Evolutionary conservation across 2,113 vertebrate genomes (phyloP).

Genomic region (Rhipidura dahli): DNA sequence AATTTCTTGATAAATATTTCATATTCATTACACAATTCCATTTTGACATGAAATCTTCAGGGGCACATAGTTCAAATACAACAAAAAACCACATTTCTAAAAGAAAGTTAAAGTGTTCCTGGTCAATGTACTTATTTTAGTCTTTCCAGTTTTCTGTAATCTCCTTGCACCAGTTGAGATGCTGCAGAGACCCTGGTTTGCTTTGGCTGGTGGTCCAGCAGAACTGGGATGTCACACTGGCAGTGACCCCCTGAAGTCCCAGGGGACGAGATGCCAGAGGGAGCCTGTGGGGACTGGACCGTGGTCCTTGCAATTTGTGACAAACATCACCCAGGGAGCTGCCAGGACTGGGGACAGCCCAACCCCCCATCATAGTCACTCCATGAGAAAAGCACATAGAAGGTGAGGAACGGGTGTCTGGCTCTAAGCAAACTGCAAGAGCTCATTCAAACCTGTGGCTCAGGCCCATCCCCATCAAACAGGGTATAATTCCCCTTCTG

Average conservation of each 20-base stretch:
- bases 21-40: background rate
- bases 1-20: background rate
- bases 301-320: background rate
- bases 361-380: rapidly evolving
- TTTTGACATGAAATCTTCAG: background rate
- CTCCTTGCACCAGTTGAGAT: background rate
- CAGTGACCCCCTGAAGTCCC: background rate
- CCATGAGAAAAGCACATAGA: rapidly evolving
- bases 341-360: background rate
- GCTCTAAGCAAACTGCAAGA: background rate
- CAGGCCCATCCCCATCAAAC: background rate
- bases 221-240: background rate
- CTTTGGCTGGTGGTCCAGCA: background rate
- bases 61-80: background rate
- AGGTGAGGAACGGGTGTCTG: rapidly evolving
- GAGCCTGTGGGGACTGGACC: background rate
- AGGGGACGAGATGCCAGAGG: background rate
- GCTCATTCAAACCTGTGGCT: rapidly evolving
- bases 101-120: background rate
- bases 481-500: background rate
- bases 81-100: rapidly evolving
- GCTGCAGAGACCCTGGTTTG: background rate
- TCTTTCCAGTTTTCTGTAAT: background rate
- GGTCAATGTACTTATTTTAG: background rate
- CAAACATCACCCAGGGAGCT: background rate